These are phyloP conservation scores for Himantopus leucocephalus DNA, from an alignment of 2,113 vertebrate species.

Conservation along the genomic window DNA sequence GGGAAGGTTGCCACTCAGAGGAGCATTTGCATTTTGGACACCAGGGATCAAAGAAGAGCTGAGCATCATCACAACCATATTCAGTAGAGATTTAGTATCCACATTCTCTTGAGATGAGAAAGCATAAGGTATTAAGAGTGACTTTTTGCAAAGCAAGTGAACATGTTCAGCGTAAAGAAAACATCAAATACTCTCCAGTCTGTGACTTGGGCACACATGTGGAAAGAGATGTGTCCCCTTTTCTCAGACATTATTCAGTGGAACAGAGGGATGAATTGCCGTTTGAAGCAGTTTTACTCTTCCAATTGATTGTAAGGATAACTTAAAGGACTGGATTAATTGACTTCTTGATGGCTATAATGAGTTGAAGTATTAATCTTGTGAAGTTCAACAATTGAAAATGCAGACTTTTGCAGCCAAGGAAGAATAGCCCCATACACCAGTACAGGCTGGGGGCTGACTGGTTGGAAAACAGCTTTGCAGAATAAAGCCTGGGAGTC, in stretches of 20 bases:
- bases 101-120: not conserved
- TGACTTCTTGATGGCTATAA: not conserved
- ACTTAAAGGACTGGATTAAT: not conserved
- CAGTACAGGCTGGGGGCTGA: too few relatives aligned
- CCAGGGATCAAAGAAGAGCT: not conserved
- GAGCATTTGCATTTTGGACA: not conserved
- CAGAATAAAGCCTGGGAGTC: not conserved
- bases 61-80: not conserved
- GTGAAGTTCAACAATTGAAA: not conserved
- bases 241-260: not conserved
- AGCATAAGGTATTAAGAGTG: not conserved
- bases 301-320: not conserved
- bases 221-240: not conserved
- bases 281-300: not conserved
- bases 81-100: not conserved
- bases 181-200: not conserved
- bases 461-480: not conserved
- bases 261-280: not conserved
- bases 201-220: not conserved
- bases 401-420: not conserved
- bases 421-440: not conserved
- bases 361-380: not conserved
- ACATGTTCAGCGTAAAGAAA: not conserved
- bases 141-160: not conserved
- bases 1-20: not conserved